These are phyloP conservation scores for Oppia nitens DNA, from an alignment of 1,140 invertebrate species.

Conservation along the genomic window DNA sequence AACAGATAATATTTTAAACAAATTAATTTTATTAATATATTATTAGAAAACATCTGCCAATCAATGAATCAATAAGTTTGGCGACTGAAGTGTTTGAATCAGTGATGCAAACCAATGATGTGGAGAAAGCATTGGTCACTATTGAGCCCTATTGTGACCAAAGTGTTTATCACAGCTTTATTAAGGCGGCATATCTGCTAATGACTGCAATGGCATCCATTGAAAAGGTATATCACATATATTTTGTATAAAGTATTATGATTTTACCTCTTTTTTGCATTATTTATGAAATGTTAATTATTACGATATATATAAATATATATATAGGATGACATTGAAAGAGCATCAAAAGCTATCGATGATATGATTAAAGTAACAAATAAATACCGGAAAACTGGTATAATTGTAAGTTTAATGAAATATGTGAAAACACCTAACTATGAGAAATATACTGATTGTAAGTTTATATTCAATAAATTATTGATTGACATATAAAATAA, in stretches of 20 bases:
- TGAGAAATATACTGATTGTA: background rate
- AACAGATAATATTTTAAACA: too few relatives aligned
- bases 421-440: background rate
- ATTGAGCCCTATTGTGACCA: slow-evolving; percentile 1
- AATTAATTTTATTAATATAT: too few relatives aligned
- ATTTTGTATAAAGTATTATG: too few relatives aligned
- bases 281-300: too few relatives aligned
- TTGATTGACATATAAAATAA: too few relatives aligned
- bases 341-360: background rate
- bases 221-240: too few relatives aligned
- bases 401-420: background rate
- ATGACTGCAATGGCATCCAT: too few relatives aligned
- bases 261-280: too few relatives aligned
- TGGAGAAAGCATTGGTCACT: background rate
- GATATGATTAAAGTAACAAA: background rate
- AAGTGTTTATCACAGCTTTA: slow-evolving; percentile 5
- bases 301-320: too few relatives aligned
- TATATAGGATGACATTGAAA: background rate
- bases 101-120: slow-evolving; percentile 3
- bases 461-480: background rate
- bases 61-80: slow-evolving; percentile 7
- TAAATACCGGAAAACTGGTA: background rate
- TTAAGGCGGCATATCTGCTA: background rate
- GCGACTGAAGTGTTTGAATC: background rate
- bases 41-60: too few relatives aligned